A percentile compares a stretch with the other conserved stretches of the same genome.
phyloP scores from a whole-genome alignment of 2,888 invertebrate species.

The Cephus pulcher region DNA sequence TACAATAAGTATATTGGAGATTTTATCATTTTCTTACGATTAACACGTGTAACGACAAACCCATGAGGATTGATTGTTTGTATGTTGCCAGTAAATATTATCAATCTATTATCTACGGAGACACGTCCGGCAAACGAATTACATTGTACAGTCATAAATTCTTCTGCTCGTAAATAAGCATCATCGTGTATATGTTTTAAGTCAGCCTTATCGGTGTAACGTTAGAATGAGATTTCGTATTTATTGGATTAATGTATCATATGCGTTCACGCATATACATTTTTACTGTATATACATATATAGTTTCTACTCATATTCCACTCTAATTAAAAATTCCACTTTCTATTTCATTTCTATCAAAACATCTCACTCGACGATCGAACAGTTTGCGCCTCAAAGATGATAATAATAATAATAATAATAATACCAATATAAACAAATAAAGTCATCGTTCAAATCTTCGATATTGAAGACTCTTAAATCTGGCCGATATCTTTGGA shows the following conservation, averaged over 20 bases:
- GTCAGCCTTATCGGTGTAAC: conserved; percentile 5
- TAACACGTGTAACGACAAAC: background rate
- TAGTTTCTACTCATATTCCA: background rate
- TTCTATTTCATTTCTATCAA: background rate
- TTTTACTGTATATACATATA: background rate
- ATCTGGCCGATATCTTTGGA: background rate
- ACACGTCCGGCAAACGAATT: background rate
- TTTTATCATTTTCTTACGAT: background rate
- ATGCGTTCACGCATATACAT: background rate
- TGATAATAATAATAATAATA: background rate
- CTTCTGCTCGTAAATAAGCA: background rate
- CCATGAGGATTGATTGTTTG: background rate
- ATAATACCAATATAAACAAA: background rate
- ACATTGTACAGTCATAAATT: background rate
- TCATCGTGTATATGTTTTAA: background rate
- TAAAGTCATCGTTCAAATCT: background rate
- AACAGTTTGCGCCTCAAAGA: background rate
- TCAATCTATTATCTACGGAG: background rate
- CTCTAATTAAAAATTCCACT: background rate
- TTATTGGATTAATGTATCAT: background rate
- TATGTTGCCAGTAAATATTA: background rate
- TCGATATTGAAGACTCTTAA: background rate
- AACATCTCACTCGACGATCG: background rate
- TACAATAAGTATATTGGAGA: background rate
- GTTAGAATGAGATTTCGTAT: background rate